Evolutionary conservation across 2,113 vertebrate genomes (phyloP), one percentile per base, ranked within the genome.

Genomic region (Rhinopithecus roxellana): DNA sequence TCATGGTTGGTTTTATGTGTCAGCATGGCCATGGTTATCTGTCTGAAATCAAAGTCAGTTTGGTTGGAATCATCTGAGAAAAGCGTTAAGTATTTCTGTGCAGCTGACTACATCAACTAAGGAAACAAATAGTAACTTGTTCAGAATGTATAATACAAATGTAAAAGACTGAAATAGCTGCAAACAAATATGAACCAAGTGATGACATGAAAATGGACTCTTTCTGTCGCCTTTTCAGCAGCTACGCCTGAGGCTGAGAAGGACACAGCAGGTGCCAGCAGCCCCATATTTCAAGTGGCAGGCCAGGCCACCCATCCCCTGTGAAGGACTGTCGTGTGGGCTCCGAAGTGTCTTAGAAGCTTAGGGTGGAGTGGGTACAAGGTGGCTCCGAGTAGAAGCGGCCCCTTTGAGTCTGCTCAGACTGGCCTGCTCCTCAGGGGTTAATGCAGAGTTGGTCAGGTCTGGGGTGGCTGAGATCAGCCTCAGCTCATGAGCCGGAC

Each of bases 251-350:
- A 14, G 40, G 61, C 69, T 23, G 17, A 83, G 45, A 80, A 81
- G 77, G 86, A 90, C 40, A 35, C 2, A n/a, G 59, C n/a, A 70
- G 30, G 35, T 69, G 27, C n/a, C 16, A 6, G 59, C 27, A 8
- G 13, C 14, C 69, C 20, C 17, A 8, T n/a, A 38, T 9, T 14
- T 64, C 38, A 57, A 7, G 17, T 38, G 17, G 8, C 20, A 18
- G n/a, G 1, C 10, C 4, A 45, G 40, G 12, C 0, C 6, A 2
- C 11, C 23, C 4, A 20, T 38, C 5, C 45, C 16, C 57, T 45
- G 8, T 11, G 43, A 14, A 80, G 43, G 45, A 57, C 13, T 52
- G 20, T 17, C 9, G 1, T 20, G 64, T 81, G 40, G 48, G 20
- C 3, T 52, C 8, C 4, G 3, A 70, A 32, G 3, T 32, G 22